Percentiles rank a stretch among this genome's conserved stretches.
Conservation (phyloP, 2,888 invertebrate genomes). For the Orthosia gracilis region DNA sequence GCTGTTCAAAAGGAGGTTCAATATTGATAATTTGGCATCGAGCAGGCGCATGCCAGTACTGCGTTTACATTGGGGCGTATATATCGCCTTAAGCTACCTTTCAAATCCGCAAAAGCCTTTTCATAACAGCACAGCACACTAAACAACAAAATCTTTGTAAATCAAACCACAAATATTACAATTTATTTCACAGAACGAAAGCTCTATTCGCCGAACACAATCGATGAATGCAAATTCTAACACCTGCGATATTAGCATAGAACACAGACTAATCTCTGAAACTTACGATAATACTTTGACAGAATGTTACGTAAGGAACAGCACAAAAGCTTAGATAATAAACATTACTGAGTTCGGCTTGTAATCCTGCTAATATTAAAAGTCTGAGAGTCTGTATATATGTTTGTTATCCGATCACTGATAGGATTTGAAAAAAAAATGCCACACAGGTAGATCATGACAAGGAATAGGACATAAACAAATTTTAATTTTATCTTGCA, state of each 20-base stretch:
- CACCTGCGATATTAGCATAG: conserved; percentile 55
- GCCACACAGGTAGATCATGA: too few relatives aligned
- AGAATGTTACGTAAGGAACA: conserved; percentile 50
- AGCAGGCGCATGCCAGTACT: too few relatives aligned
- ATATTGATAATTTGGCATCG: too few relatives aligned
- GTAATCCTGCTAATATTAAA: conserved; percentile 24
- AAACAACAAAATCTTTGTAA: conserved; percentile 10
- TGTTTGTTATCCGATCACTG: too few relatives aligned
- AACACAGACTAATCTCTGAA: conserved; percentile 41
- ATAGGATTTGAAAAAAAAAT: too few relatives aligned
- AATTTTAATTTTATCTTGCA: too few relatives aligned
- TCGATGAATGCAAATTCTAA: conserved; percentile 51
- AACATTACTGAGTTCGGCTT: conserved; percentile 35
- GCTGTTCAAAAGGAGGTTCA: too few relatives aligned
- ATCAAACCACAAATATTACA: conserved; percentile 5
- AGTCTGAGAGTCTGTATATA: too few relatives aligned
- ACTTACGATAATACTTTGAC: conserved; percentile 20
- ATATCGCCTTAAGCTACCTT: too few relatives aligned
- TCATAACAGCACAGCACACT: background rate
- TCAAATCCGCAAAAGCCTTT: background rate
- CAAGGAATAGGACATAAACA: too few relatives aligned
- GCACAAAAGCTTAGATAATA: conserved; percentile 48
- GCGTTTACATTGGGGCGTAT: too few relatives aligned
- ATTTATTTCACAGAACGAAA: conserved; percentile 43
- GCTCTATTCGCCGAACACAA: conserved; percentile 36